Conservation (phyloP, 2,797 vertebrate genomes). For the Poeciliopsis presidionis region DNA sequence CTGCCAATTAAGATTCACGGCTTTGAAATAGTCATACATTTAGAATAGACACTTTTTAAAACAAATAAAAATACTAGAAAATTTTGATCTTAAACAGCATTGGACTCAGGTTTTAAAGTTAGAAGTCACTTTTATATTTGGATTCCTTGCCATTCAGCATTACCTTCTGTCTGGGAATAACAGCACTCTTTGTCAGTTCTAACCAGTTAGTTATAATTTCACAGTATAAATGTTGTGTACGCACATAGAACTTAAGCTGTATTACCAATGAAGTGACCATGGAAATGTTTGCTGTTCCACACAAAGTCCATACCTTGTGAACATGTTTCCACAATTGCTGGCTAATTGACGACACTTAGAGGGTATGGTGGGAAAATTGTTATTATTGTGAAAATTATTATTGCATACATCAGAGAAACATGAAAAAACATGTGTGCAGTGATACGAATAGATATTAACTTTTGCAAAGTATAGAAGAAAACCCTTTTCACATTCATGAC, state of each 20-base stretch:
- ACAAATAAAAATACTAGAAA: background rate
- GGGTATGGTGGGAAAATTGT: background rate
- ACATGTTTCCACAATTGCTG: background rate
- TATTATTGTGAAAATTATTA: background rate
- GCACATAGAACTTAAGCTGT: background rate
- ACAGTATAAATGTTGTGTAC: background rate
- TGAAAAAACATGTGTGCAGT: background rate
- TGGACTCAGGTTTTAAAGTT: background rate
- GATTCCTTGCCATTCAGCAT: background rate
- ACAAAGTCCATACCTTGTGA: background rate
- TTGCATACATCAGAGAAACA: background rate
- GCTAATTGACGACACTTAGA: background rate
- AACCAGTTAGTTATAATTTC: background rate
- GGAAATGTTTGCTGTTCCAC: background rate
- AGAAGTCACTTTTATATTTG: background rate
- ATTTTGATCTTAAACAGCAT: background rate
- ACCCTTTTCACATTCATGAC: background rate
- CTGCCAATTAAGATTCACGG: background rate
- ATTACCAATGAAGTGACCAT: background rate
- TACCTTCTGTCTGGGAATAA: background rate
- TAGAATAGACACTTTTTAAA: background rate
- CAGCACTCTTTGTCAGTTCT: background rate
- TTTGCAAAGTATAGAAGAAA: background rate
- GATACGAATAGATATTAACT: background rate
- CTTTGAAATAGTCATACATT: background rate